Conservation (phyloP, 2,888 invertebrate species). For the Polietes domitor region DNA sequence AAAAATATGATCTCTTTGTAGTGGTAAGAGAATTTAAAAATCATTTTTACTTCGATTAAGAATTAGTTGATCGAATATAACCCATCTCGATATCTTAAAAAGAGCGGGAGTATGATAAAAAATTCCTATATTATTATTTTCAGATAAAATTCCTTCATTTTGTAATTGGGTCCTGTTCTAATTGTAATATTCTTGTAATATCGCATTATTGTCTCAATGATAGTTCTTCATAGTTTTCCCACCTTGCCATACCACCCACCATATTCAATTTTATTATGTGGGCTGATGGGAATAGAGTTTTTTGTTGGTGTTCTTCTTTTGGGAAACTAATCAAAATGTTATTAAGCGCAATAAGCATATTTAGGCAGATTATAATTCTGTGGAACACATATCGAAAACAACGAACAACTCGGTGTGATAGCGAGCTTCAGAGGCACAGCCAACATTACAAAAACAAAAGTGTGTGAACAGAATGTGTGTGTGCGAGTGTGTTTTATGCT, state of each 20-base stretch:
- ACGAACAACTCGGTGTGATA: neutral
- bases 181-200: too few relatives aligned
- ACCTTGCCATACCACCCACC: neutral
- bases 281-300: neutral
- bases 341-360: conserved; percentile 48
- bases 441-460: neutral
- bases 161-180: too few relatives aligned
- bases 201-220: too few relatives aligned
- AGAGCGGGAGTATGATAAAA: too few relatives aligned
- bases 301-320: neutral
- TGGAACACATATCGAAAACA: conserved; percentile 1
- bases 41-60: too few relatives aligned
- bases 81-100: too few relatives aligned
- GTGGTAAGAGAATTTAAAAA: too few relatives aligned
- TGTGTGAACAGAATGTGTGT: conserved; percentile 36
- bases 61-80: too few relatives aligned
- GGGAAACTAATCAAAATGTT: conserved; percentile 48
- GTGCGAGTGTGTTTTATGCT: too few relatives aligned
- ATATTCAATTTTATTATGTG: neutral
- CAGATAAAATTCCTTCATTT: too few relatives aligned
- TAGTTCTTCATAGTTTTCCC: neutral
- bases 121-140: too few relatives aligned
- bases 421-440: neutral
- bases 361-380: conserved; percentile 31
- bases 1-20: too few relatives aligned